Evolutionary conservation across 2,113 vertebrate species (phyloP).

Genomic region (Pycnonotus jocosus): DNA sequence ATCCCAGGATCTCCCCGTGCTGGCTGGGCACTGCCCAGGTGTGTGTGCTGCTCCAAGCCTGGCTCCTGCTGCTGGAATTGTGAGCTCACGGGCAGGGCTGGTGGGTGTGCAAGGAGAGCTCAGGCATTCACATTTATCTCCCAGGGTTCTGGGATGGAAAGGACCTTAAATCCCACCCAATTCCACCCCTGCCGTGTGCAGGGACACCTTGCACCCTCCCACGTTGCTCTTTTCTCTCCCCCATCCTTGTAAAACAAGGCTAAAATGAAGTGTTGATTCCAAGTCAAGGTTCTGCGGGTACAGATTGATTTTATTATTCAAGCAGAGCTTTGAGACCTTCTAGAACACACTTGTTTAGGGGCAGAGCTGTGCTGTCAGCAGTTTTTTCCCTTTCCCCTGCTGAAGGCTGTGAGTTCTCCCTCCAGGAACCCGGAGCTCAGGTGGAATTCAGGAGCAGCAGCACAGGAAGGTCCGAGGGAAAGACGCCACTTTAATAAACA

Average conservation of each 20-base stretch:
- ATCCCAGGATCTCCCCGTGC: rapidly evolving
- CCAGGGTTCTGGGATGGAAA: neutral
- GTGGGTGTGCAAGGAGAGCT: rapidly evolving
- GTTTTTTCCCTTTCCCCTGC: neutral
- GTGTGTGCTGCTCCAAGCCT: rapidly evolving
- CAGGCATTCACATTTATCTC: rapidly evolving
- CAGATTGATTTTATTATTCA: neutral
- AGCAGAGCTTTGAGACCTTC: neutral
- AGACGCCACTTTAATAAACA: neutral
- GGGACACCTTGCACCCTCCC: neutral
- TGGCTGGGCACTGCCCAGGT: neutral
- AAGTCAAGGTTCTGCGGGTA: neutral
- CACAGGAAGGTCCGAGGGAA: neutral
- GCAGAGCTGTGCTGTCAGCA: neutral
- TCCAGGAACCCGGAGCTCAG: neutral
- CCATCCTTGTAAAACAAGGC: neutral
- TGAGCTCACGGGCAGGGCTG: neutral
- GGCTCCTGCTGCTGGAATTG: rapidly evolving
- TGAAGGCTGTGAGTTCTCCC: neutral
- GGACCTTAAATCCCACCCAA: neutral
- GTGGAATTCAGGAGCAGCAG: neutral
- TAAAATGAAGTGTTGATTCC: neutral
- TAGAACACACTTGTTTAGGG: neutral
- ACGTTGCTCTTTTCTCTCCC: neutral
- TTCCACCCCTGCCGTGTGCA: neutral